Percentiles rank a stretch among this genome's conserved stretches.
Evolutionary conservation across 1,140 invertebrate genomes (phyloP).

Genomic region (Triops cancriformis): DNA sequence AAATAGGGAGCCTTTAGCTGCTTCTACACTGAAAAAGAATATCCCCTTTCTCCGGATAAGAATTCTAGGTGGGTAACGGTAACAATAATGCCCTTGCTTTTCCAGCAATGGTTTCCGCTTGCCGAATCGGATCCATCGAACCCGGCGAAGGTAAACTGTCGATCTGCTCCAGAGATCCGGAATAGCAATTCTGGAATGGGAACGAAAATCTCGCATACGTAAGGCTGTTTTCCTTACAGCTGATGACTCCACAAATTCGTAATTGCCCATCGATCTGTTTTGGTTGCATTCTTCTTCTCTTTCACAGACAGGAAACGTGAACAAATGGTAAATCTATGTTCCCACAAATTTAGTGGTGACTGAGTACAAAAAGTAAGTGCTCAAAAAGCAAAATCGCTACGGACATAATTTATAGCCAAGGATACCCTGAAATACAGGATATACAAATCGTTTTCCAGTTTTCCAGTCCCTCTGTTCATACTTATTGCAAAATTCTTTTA

Average conservation of each 20-base stretch:
- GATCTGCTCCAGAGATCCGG: background rate
- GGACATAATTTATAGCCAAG: background rate
- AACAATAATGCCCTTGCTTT: background rate
- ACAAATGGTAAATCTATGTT: background rate
- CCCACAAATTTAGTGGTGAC: background rate
- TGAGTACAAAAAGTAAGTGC: background rate
- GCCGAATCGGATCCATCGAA: background rate
- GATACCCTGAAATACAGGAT: background rate
- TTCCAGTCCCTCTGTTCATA: background rate
- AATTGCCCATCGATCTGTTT: background rate
- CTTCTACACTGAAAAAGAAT: background rate
- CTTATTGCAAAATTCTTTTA: background rate
- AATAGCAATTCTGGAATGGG: background rate
- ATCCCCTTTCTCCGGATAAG: background rate
- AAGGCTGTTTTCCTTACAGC: background rate
- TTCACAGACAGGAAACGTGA: background rate
- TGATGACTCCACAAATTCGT: constrained; percentile 10
- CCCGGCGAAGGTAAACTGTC: background rate
- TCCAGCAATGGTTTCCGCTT: background rate
- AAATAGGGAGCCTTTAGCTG: background rate
- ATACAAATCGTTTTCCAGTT: background rate
- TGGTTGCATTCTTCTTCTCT: background rate
- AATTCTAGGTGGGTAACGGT: background rate
- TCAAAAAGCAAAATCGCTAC: background rate
- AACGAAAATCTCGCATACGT: background rate